Conservation (phyloP, 2,888 invertebrate species). For the Malthinus flaveolus region DNA sequence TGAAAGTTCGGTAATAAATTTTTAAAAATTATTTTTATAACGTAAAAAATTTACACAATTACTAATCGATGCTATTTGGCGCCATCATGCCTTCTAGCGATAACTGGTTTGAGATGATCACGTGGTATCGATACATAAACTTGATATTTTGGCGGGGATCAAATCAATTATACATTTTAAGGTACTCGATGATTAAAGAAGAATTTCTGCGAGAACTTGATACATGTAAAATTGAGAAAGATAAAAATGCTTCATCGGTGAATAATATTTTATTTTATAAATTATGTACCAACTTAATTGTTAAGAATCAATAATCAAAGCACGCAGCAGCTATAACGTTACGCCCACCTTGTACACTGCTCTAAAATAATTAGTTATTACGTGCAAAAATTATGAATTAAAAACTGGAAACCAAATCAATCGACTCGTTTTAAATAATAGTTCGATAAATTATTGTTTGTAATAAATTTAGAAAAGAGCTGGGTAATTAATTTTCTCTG, state of each 20-base stretch:
- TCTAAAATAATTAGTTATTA: not conserved
- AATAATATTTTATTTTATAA: not conserved
- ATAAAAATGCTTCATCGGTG: too few species aligned
- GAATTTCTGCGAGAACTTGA: too few species aligned
- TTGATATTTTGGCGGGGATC: constrained; percentile 43
- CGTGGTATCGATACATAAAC: constrained; percentile 54
- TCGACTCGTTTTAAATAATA: too few species aligned
- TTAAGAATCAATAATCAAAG: constrained; percentile 27
- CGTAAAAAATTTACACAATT: constrained; percentile 50
- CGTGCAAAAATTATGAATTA: too few species aligned
- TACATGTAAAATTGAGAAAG: too few species aligned
- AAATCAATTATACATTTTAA: constrained; percentile 9
- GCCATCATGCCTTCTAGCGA: constrained; percentile 61
- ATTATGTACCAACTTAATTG: constrained; percentile 5
- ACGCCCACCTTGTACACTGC: constrained; percentile 29
- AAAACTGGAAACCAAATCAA: too few species aligned
- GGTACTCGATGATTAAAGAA: constrained; percentile 11
- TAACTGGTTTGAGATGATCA: constrained; percentile 56
- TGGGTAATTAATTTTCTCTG: too few species aligned
- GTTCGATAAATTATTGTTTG: too few species aligned
- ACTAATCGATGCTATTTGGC: constrained; percentile 58
- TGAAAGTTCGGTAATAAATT: not conserved
- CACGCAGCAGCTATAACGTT: constrained; percentile 29
- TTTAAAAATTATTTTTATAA: constrained; percentile 1
- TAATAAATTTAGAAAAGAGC: too few species aligned